phyloP scores from a whole-genome alignment of 2,888 invertebrate species.

The Gymnoscelis rufifasciata region DNA sequence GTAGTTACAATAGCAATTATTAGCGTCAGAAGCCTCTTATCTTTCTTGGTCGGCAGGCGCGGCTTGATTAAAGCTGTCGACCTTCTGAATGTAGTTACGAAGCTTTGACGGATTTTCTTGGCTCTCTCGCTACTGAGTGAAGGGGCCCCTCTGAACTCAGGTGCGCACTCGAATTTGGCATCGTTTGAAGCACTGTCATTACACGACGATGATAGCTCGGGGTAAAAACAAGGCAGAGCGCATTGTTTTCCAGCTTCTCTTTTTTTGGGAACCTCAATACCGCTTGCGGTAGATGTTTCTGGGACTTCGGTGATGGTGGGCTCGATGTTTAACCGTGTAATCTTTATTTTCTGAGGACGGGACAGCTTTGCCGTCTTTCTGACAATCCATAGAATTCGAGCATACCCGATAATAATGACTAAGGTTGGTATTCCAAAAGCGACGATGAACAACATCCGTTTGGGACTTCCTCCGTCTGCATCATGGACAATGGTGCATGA shows the following conservation, averaged over 20 bases:
- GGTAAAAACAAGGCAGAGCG: slow-evolving; percentile 36
- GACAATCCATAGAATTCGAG: slow-evolving; percentile 89
- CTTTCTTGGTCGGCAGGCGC: slow-evolving; percentile 85
- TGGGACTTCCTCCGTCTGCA: slow-evolving; percentile 82
- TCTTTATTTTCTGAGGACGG: slow-evolving; percentile 60
- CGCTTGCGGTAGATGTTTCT: slow-evolving; percentile 31
- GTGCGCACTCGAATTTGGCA: slow-evolving; percentile 48
- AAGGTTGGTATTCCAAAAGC: slow-evolving; percentile 91
- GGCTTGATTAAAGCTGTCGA: slow-evolving; percentile 63
- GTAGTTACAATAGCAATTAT: slow-evolving; percentile 93
- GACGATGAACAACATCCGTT: slow-evolving; percentile 87
- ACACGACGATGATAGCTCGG: slow-evolving; percentile 47
- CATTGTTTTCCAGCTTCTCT: slow-evolving; percentile 20
- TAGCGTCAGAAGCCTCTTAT: slow-evolving; percentile 88
- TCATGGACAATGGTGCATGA: slow-evolving; percentile 89
- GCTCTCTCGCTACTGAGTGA: slow-evolving; percentile 38
- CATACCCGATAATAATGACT: slow-evolving; percentile 89
- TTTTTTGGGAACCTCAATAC: slow-evolving; percentile 19
- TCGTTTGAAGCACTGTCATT: slow-evolving; percentile 43
- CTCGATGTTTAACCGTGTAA: slow-evolving; percentile 43
- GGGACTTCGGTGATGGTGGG: slow-evolving; percentile 48
- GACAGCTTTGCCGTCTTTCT: slow-evolving; percentile 83
- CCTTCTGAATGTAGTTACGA: slow-evolving; percentile 52
- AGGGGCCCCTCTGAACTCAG: slow-evolving; percentile 36
- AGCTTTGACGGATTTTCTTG: slow-evolving; percentile 43